phyloP scores from a whole-genome alignment of 2,888 invertebrate genomes.

The Hemaris fuciformis region DNA sequence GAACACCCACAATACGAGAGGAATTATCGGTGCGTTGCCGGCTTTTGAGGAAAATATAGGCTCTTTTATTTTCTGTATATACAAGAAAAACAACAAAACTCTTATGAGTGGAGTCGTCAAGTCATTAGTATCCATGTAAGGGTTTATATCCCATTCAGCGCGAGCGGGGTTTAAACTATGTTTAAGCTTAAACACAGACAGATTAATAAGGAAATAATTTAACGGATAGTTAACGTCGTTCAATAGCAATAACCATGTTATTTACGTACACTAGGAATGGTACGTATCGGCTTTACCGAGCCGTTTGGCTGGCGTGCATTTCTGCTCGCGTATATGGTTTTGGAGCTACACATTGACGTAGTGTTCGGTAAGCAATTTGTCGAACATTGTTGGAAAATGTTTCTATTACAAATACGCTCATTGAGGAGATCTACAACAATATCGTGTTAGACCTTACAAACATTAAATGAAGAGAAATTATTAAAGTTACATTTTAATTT shows the following conservation, averaged over 20 bases:
- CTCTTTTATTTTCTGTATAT: too few relatives aligned
- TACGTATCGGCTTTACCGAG: conserved; percentile 10
- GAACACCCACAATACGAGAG: too few relatives aligned
- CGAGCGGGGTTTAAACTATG: background rate
- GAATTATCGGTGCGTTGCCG: too few relatives aligned
- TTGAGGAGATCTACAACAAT: too few relatives aligned
- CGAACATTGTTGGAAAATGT: background rate
- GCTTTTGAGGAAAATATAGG: too few relatives aligned
- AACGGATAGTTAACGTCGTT: conserved; percentile 23
- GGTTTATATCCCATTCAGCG: background rate
- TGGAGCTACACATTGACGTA: background rate
- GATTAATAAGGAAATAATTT: conserved; percentile 34
- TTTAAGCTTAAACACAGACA: background rate
- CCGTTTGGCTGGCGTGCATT: background rate
- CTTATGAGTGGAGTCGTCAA: background rate
- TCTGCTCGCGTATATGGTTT: background rate
- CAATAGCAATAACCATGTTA: conserved; percentile 27
- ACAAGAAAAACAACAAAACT: too few relatives aligned
- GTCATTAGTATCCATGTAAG: background rate
- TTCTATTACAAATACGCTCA: too few relatives aligned
- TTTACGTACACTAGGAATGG: conserved; percentile 27
- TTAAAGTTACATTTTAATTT: too few relatives aligned
- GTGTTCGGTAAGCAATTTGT: background rate
- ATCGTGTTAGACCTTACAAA: too few relatives aligned
- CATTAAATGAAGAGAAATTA: too few relatives aligned